These are phyloP conservation scores for Deilephila elpenor DNA, from an alignment of 2,888 invertebrate species.

Conservation along the genomic window DNA sequence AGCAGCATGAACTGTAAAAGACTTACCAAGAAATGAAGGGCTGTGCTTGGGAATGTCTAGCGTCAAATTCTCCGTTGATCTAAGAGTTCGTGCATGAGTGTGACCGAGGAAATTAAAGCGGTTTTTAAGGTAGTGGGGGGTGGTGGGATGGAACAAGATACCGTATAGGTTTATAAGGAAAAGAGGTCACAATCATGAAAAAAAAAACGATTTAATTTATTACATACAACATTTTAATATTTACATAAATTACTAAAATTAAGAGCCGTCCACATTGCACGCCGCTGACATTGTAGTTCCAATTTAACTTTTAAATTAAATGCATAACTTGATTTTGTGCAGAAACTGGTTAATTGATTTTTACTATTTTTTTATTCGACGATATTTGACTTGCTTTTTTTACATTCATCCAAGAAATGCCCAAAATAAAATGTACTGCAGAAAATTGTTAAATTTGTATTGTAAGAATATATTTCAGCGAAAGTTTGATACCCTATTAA, in stretches of 20 bases:
- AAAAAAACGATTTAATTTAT: conserved; percentile 74
- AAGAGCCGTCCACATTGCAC: conserved; percentile 45
- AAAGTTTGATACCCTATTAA: background rate
- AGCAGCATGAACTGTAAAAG: no score
- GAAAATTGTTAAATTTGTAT: background rate
- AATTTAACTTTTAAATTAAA: conserved; percentile 32
- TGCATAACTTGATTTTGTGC: conserved; percentile 29
- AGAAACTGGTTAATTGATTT: background rate
- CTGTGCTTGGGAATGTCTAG: no score
- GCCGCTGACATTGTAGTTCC: conserved; percentile 2
- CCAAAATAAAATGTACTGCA: background rate
- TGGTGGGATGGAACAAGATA: no score
- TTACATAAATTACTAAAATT: conserved; percentile 74
- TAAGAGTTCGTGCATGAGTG: no score
- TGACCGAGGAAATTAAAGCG: no score
- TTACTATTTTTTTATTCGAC: conserved; percentile 19
- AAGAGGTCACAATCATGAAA: background rate
- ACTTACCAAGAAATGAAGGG: no score
- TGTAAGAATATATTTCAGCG: background rate
- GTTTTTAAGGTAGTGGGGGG: no score
- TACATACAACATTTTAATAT: conserved; percentile 72
- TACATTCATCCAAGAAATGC: background rate
- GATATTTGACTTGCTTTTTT: background rate
- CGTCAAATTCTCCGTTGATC: no score
- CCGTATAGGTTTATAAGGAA: no score